These are phyloP conservation scores for Prietella phreatophila DNA, from an alignment of 2,113 vertebrate genomes.

Conservation along the genomic window DNA sequence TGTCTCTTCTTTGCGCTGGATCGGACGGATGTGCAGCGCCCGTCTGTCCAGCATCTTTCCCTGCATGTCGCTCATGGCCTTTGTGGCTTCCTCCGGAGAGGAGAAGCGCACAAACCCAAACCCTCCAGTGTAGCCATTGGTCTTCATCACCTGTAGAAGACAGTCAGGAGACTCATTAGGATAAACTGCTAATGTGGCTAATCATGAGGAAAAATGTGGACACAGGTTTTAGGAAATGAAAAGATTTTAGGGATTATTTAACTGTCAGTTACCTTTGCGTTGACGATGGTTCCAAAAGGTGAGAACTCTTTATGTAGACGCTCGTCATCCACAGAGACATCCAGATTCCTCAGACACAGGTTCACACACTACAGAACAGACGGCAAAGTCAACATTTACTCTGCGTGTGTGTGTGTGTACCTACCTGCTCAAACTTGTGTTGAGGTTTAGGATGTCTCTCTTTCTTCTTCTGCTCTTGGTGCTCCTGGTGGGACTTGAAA, in stretches of 20 bases:
- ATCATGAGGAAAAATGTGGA: neutral
- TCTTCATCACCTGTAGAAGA: neutral
- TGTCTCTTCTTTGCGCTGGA: neutral
- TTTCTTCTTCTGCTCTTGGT: neutral
- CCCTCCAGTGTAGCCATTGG: neutral
- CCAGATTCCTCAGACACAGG: neutral
- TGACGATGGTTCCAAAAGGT: too few relatives aligned
- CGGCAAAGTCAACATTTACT: too few relatives aligned
- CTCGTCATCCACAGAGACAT: neutral
- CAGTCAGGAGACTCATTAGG: too few relatives aligned
- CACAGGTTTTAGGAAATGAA: neutral
- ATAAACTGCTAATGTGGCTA: too few relatives aligned
- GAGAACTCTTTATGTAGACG: too few relatives aligned
- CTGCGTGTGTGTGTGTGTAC: neutral
- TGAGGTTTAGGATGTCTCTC: neutral
- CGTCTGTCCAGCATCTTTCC: neutral
- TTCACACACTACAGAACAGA: neutral
- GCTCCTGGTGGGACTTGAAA: neutral
- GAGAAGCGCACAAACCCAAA: neutral
- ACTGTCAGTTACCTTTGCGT: too few relatives aligned
- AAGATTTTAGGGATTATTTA: too few relatives aligned
- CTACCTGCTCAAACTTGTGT: neutral
- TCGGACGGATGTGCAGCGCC: neutral
- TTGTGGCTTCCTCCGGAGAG: slow-evolving; percentile 1
- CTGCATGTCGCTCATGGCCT: neutral